Base-by-base conservation (phyloP, 2,797 vertebrate genomes). In the Hoplostethus mediterraneus region DNA sequence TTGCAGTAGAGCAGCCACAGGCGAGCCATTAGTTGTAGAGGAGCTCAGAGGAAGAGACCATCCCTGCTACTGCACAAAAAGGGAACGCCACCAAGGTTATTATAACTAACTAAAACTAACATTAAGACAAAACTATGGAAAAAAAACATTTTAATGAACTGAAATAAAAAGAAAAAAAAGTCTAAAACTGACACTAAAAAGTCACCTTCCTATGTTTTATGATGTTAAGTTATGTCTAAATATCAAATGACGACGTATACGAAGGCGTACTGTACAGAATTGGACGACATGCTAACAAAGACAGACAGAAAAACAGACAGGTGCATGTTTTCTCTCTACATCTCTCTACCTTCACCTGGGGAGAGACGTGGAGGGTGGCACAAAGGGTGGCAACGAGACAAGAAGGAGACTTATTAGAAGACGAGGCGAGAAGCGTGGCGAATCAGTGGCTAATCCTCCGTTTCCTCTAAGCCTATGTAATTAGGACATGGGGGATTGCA, bases 391-490 rank as follows among this genome's bases (percentile, higher is more conserved):
- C 76, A 82, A 79, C 59, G 84, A 90, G 84, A 91, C 80, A 88
- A 88, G 86, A 85, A 78, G 80, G 64, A 79, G 84, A 89, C 83
- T 91, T 90, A 93, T 93, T 93, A 92, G 85, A 90, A 85, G 90
- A 92, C 89, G 83, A 89, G 87, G 87, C 89, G 86, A 92, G 91
- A 92, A 93, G 85, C 66, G 64, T 89, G 73, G 85, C 85, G 87
- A 93, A 94, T 94, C 90, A 69, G 88, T 90, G 86, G 81, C 84
- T 94, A 94, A 92, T 94, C 92, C 91, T 90, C 85, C 79, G 85
- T 88, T 93, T 91, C 88, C 77, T 91, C 92, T 94, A 94, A 93
- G 88, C 92, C 89, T 89, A 88, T 94, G 93, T 95, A 95, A 95
- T 95, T 94, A 95, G 91, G 92, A 93, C 92, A 91, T 90, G 87